Base-by-base conservation (phyloP, 2,888 invertebrate species). In the Desoria tigrina region DNA sequence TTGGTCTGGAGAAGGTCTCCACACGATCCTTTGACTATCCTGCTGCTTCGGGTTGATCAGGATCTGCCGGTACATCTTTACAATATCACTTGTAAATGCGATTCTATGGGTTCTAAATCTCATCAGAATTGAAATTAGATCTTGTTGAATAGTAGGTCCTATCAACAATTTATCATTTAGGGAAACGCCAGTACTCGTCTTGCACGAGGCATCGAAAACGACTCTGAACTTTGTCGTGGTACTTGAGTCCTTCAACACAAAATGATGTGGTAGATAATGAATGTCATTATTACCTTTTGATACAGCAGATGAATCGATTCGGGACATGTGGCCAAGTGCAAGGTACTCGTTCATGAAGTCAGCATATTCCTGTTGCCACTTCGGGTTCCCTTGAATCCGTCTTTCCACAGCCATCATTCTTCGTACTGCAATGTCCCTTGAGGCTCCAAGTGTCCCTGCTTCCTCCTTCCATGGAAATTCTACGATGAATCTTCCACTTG, bases 41-140 rank as follows among this genome's bases (percentile, higher is more conserved):
- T 74, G 59, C 49, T 80, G 76, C 1, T 69, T 65, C 0, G 65
- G 54, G n/a, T 73, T 59, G 0, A 80, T 60, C 0, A 42, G 16
- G n/a, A 79, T 75, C 63, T 79, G 78, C 0, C 78, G 70, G 62
- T 78, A 79, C 78, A 80, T 79, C 69, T 80, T 80, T 23, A 73
- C 77, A 16, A 81, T 77, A 59, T 80, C 80, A 0, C 78, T 78
- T 9, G 76, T 76, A 16, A 81, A 68, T 0, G 78, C 76, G 32
- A 75, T 72, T 7, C 66, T 68, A 60, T 79, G 71, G 4, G 64
- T 63, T 1, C 79, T 61, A 62, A 78, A 78, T 9, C 77, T 55
- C 1, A 78, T 18, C 1, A 81, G 50, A 16, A 79, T 76, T 11
- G 71, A 60, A 42, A 77, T 71, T 1, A 80, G 65, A 23, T 78